Percentiles rank a stretch among this genome's conserved stretches.
These are phyloP conservation scores for Pseudobourletiella spinata DNA, from an alignment of 1,140 invertebrate species.

Conservation along the genomic window DNA sequence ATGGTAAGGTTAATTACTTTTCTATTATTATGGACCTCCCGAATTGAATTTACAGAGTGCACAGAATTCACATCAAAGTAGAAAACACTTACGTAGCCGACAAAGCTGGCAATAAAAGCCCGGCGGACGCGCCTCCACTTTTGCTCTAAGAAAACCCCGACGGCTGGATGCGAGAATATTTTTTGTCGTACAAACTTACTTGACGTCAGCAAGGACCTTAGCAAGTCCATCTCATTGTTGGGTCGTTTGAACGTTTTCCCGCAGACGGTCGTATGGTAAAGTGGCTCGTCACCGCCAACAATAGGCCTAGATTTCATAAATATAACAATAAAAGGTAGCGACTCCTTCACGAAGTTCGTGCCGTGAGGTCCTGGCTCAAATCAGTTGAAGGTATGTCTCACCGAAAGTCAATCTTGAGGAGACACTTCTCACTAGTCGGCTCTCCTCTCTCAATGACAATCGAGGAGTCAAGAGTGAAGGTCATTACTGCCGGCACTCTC, in stretches of 20 bases:
- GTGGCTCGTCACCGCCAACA: background rate
- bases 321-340: background rate
- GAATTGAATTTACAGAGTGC: background rate
- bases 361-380: background rate
- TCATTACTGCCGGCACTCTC: conserved; percentile 19
- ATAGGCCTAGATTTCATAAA: background rate
- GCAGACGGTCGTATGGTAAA: background rate
- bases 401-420: conserved; percentile 29
- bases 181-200: conserved; percentile 11
- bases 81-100: conserved; percentile 25
- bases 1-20: background rate
- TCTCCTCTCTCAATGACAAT: conserved; percentile 24
- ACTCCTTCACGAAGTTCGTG: background rate
- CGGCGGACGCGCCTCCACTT: conserved; percentile 31
- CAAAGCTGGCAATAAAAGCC: conserved; percentile 15
- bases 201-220: conserved; percentile 2
- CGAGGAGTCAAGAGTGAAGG: conserved; percentile 19
- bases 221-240: conserved; percentile 9
- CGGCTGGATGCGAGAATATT: conserved; percentile 27
- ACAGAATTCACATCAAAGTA: background rate
- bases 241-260: background rate
- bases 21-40: background rate
- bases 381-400: background rate
- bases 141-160: conserved; percentile 27
- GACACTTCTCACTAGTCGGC: conserved; percentile 29